Conservation (phyloP, 2,797 vertebrate genomes). For the Protosalanx chinensis region DNA sequence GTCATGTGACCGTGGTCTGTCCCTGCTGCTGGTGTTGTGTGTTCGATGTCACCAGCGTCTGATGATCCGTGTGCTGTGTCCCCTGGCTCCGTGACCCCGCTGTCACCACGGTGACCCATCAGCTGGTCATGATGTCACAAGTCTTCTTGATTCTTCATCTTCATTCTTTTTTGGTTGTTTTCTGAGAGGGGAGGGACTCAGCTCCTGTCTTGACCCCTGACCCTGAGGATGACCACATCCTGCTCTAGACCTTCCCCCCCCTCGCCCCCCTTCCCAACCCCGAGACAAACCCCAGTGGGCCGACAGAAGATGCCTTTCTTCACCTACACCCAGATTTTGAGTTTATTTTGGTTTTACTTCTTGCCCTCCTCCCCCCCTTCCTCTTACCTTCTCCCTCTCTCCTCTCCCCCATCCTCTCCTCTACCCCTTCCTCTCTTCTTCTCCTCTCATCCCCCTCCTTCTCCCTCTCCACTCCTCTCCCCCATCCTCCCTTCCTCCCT, state of each 20-base stretch:
- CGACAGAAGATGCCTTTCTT: constrained; percentile 29
- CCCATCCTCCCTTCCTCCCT: constrained; percentile 22
- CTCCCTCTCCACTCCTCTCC: constrained; percentile 13
- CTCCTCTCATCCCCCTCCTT: no score
- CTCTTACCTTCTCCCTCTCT: no score
- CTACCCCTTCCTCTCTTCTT: constrained; percentile 38
- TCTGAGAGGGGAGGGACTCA: no score
- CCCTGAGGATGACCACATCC: not conserved
- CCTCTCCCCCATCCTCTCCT: not conserved
- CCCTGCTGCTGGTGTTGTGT: not conserved
- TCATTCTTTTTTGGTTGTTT: no score
- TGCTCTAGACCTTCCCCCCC: not conserved
- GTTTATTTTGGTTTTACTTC: constrained; percentile 70
- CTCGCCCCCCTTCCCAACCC: no score
- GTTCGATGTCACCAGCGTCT: not conserved
- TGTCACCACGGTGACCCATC: not conserved
- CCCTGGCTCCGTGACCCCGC: not conserved
- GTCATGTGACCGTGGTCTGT: not conserved
- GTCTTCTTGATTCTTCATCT: not conserved
- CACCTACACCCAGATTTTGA: constrained; percentile 58
- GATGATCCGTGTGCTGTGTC: not conserved
- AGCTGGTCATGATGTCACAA: constrained; percentile 19
- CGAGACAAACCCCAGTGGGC: constrained; percentile 17
- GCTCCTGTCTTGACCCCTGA: no score
- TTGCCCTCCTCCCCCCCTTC: constrained; percentile 54